Percentiles rank a stretch among this genome's conserved stretches.
phyloP scores from a whole-genome alignment of 1,140 invertebrate genomes.

The Papilio polytes region DNA sequence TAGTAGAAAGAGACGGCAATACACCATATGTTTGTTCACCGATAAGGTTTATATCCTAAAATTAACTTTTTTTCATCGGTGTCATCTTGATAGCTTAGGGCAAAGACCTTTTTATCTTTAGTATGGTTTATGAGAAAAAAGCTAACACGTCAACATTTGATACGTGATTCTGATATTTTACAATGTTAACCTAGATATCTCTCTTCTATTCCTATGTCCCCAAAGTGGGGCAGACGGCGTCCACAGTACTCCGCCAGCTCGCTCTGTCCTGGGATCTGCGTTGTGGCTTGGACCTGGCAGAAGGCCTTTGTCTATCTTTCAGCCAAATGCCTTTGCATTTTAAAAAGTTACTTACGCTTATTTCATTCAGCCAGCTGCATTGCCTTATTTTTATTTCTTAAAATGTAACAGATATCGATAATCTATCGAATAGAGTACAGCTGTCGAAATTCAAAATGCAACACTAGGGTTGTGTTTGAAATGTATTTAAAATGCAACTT shows the following conservation, averaged over 20 bases:
- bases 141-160: background rate
- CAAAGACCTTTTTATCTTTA: constrained; percentile 29
- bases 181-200: no score
- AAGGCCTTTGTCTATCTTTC: background rate
- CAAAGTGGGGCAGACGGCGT: no score
- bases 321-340: background rate
- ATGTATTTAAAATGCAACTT: background rate
- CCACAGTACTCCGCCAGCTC: no score
- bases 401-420: constrained; percentile 11
- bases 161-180: background rate
- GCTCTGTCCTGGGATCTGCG: no score
- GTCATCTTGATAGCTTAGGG: constrained; percentile 29
- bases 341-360: background rate
- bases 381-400: background rate
- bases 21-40: constrained; percentile 7
- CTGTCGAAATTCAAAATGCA: background rate
- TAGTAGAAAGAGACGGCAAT: constrained; percentile 34
- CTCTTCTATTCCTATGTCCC: no score
- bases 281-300: no score
- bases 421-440: constrained; percentile 20
- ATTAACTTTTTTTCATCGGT: constrained; percentile 15
- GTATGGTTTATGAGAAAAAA: background rate
- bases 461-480: background rate
- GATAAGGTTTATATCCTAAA: constrained; percentile 4
- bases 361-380: constrained; percentile 8